Conservation (phyloP, 1,140 invertebrate species). For the Lepidurus couesii region DNA sequence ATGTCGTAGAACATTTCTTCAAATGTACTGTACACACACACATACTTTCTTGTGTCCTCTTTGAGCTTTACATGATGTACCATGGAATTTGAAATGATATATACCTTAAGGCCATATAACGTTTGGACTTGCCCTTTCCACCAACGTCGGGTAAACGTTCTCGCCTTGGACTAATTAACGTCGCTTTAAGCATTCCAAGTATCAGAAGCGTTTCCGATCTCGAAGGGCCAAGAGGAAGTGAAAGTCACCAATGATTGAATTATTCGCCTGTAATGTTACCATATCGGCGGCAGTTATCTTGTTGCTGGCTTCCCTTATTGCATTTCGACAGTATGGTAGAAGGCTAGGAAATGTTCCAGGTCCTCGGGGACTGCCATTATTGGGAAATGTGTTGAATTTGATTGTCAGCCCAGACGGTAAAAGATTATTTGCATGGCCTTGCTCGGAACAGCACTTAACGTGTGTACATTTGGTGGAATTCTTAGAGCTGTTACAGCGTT, state of each 20-base stretch:
- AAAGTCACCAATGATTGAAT: background rate
- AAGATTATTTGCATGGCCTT: background rate
- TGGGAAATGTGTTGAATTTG: background rate
- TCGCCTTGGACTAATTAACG: background rate
- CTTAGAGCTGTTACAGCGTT: background rate
- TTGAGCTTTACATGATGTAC: conserved; percentile 6
- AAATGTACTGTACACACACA: conserved; percentile 2
- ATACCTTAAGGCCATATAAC: background rate
- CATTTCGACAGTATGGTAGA: background rate
- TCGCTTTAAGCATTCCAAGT: background rate
- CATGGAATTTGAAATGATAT: background rate
- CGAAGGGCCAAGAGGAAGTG: background rate
- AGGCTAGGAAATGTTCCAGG: background rate
- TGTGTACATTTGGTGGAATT: background rate
- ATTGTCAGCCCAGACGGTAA: background rate
- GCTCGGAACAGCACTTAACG: too few species aligned
- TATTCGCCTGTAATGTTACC: background rate
- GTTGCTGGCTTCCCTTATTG: background rate
- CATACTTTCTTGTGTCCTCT: background rate
- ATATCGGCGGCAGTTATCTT: background rate
- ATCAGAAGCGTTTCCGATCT: background rate
- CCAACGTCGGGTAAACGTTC: background rate
- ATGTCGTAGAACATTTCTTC: conserved; percentile 2
- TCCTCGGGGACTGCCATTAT: background rate
- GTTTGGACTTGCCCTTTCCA: background rate